Base-by-base conservation (phyloP, 2,113 vertebrate genomes). In the Hippolais icterina region DNA sequence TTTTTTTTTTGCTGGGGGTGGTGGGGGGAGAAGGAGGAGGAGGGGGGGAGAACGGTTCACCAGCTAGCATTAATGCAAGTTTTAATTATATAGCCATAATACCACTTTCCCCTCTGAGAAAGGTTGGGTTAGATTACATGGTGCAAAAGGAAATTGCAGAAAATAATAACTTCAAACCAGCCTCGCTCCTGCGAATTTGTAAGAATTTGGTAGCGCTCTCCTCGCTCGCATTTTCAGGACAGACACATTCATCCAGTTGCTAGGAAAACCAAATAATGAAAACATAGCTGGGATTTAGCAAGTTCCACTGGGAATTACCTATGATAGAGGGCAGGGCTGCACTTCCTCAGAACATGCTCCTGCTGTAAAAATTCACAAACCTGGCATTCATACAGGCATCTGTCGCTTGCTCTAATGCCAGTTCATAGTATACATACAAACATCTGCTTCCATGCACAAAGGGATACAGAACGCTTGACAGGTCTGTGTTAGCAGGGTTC, bases 361-460 rank as follows among this genome's bases (percentile, higher is more conserved):
- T 99, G 98, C 98, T 99, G 99, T 98, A 99, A 99, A 98, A 98
- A 98, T 98, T 98, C 98, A 98, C 98, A 99, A 98, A 99, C 98
- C 98, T 99, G 99, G 99, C 99, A 99, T 98, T 97, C 97, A 98
- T 98, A 98, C 98, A 98, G 99, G 99, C 99, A 99, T 99, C 99
- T 99, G 99, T 99, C 98, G 98, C 98, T 98, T 98, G 98, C 98
- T 98, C 98, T 98, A 98, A 98, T 99, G 99, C 99, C 99, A 99
- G 98, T 99, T 98, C 98, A 98, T 98, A 98, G 98, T 98, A 98
- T 98, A 99, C 98, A 98, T 98, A 99, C 98, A 99, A 99, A 99
- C 99, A 99, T 99, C 99, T 99, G 99, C 99, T 99, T 99, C 99
- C 98, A 98, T 97, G 97, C 98, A 98, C 98, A 98, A 98, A 98